Base-by-base conservation (phyloP, 2,113 vertebrate genomes). In the Chitala chitala region DNA sequence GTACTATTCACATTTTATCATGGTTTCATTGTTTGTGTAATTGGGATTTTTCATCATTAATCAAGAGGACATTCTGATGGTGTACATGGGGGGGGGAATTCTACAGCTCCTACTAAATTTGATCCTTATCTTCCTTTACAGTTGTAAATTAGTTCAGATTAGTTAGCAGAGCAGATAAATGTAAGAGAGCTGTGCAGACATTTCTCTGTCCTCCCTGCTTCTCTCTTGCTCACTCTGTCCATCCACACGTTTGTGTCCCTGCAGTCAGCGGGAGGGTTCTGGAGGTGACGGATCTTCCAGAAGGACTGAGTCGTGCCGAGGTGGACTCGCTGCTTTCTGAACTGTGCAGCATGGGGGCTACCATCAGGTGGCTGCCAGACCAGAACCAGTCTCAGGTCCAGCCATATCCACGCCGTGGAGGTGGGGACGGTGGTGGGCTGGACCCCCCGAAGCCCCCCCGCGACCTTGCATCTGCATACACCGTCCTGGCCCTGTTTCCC, bases 241-340 rank as follows among this genome's bases (percentile, higher is more conserved):
- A 5, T 20, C 2, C 29, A 20, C 48, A 7, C 24, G 29, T 22
- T 26, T 46, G 7, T 31, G 24, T 29, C 42, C 20, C 33, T 53
- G 66, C 84, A 98, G 96, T 87, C 85, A 90, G 88, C 84, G 92
- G 93, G 68, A 94, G 92, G 75, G 91, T 94, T 75, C 89, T 94
- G 83, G 94, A 95, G 87, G 91, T 94, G 76, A 94, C 93, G 71
- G 91, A 91, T 76, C 87, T 94, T 76, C 94, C 92, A 2, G 93
- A 93, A 77, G 94, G 94, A 80, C 94, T 95, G 85, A 91, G 93
- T 82, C 91, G 93, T 1, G 65, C 75, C 82, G 94, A 95, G 83
- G 94, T 93, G 1, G 92, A 94, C 81, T 91, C 88, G 74, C 87
- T 94, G 80, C 93, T 95, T 84, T 89, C 91, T 73, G 91, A 93